Conservation (phyloP, 2,113 vertebrate species). For the Hemicordylus capensis region DNA sequence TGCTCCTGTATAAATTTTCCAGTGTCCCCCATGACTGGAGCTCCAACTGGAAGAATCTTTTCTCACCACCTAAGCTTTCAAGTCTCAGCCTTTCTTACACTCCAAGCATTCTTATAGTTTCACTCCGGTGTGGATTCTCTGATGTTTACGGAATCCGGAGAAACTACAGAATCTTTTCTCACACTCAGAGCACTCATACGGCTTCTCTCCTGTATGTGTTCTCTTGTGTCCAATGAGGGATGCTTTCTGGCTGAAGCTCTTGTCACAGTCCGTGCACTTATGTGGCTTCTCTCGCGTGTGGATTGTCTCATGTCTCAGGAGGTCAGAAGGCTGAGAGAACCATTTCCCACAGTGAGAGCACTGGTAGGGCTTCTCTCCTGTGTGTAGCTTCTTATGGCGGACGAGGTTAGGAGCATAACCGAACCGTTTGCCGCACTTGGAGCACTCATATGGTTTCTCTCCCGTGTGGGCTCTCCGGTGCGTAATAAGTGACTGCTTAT, state of each 20-base stretch:
- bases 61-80: not conserved
- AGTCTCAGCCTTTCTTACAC: not conserved
- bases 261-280: not conserved
- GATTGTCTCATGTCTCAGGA: conserved; percentile 54
- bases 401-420: not conserved
- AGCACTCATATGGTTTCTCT: not conserved
- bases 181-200: not conserved
- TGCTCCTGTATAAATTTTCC: not conserved
- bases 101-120: not conserved
- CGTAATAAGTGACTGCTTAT: conserved; percentile 58
- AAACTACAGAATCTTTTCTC: not conserved
- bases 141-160: not conserved
- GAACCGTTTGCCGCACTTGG: not conserved
- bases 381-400: conserved; percentile 50
- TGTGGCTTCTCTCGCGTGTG: conserved; percentile 7
- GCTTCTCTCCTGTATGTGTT: not conserved
- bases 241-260: not conserved
- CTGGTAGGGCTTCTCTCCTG: conserved; percentile 42
- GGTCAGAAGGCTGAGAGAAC: conserved; percentile 65
- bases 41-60: not conserved
- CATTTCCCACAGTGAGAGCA: conserved; percentile 51
- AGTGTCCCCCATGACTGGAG: not conserved
- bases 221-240: not conserved
- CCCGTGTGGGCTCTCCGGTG: conserved; percentile 34
- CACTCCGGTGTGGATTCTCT: not conserved